Evolutionary conservation across 2,888 invertebrate genomes (phyloP).

Genomic region (Clunio marinus): DNA sequence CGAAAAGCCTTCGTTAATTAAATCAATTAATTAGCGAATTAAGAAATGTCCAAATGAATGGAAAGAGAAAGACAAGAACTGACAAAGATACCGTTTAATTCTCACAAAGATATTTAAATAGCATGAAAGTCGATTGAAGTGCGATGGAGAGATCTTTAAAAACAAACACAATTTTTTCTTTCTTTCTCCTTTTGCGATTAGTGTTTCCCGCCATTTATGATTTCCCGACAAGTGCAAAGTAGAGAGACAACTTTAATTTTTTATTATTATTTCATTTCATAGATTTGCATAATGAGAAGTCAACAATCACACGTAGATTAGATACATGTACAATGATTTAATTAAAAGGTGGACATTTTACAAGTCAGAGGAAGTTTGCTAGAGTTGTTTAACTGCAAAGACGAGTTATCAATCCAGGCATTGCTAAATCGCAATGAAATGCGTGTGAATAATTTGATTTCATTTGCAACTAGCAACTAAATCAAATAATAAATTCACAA

Average conservation of each 20-base stretch:
- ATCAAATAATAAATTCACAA: no score
- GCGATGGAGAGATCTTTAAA: not conserved
- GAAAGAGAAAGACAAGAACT: not conserved
- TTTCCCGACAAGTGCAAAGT: constrained; percentile 20
- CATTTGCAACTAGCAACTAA: constrained; percentile 20
- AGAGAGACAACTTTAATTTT: not conserved
- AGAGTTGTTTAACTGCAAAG: not conserved
- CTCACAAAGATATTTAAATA: constrained; percentile 26
- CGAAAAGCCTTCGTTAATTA: constrained; percentile 27
- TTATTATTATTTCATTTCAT: not conserved
- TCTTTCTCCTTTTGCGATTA: constrained; percentile 20
- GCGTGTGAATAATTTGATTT: constrained; percentile 37
- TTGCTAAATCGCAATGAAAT: constrained; percentile 5
- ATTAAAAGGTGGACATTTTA: constrained; percentile 11
- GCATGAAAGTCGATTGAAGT: constrained; percentile 30
- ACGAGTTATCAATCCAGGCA: constrained; percentile 2
- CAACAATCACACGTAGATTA: no score
- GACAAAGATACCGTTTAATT: constrained; percentile 13
- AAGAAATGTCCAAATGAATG: not conserved
- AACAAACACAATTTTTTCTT: not conserved
- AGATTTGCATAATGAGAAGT: not conserved
- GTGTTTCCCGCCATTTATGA: constrained; percentile 38
- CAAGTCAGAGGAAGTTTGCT: not conserved
- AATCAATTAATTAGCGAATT: constrained; percentile 39
- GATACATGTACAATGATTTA: not conserved